Percentiles rank a stretch among this genome's conserved stretches.
phyloP scores from a whole-genome alignment of 1,140 invertebrate species.

The Cydia strobilella region DNA sequence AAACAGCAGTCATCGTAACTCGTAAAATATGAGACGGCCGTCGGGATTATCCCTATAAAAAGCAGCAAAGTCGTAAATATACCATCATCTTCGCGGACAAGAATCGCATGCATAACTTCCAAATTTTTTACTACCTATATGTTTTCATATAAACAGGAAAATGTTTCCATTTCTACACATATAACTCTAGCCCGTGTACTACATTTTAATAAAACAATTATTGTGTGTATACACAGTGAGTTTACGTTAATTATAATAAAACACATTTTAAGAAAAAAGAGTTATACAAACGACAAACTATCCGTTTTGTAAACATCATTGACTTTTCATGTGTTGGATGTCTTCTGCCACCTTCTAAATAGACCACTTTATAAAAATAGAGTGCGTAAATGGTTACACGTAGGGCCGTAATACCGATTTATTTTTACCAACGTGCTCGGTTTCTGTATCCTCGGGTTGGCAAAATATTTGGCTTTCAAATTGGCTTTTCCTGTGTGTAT shows the following conservation, averaged over 20 bases:
- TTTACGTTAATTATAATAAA: too few relatives aligned
- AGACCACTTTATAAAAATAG: neutral
- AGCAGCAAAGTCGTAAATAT: slow-evolving; percentile 25
- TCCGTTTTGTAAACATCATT: too few relatives aligned
- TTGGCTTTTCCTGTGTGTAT: slow-evolving; percentile 30
- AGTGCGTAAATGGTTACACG: neutral
- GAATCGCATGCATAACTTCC: slow-evolving; percentile 10
- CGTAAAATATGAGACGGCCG: slow-evolving; percentile 25
- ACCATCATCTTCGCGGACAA: slow-evolving; percentile 10
- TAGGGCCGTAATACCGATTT: neutral
- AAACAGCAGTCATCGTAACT: slow-evolving; percentile 20
- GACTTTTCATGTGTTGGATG: too few relatives aligned
- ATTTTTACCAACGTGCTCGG: slow-evolving; percentile 9
- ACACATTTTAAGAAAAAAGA: too few relatives aligned
- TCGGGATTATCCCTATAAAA: slow-evolving; percentile 31
- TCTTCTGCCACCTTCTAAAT: neutral
- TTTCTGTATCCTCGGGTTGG: slow-evolving; percentile 19
- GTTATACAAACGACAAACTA: too few relatives aligned
- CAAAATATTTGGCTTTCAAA: slow-evolving; percentile 34
- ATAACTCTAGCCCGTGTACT: too few relatives aligned
- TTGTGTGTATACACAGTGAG: too few relatives aligned
- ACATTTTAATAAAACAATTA: too few relatives aligned
- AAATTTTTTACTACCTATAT: neutral
- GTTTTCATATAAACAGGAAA: neutral
- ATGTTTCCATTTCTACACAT: too few relatives aligned